These are phyloP conservation scores for Nemurella pictetii DNA, from an alignment of 2,888 invertebrate species.

Conservation along the genomic window DNA sequence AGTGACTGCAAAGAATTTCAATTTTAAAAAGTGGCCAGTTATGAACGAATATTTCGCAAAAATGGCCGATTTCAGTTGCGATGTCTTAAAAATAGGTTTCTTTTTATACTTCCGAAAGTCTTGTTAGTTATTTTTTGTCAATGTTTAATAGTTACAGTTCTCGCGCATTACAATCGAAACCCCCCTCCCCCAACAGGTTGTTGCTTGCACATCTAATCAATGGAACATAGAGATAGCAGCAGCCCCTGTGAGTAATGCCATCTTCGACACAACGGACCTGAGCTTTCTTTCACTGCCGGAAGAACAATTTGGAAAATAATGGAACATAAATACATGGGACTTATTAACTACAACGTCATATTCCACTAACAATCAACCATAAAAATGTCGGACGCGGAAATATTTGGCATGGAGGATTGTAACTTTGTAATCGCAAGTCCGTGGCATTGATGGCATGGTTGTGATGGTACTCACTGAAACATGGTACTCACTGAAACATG, in stretches of 20 bases:
- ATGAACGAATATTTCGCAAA: too few relatives aligned
- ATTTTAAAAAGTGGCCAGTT: too few relatives aligned
- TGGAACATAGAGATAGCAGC: neutral
- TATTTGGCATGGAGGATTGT: neutral
- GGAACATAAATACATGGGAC: neutral
- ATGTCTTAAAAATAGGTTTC: too few relatives aligned
- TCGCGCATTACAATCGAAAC: neutral
- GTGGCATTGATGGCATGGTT: neutral
- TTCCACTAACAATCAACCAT: neutral
- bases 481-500: neutral
- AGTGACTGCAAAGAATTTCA: too few relatives aligned
- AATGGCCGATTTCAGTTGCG: too few relatives aligned
- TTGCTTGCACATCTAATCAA: neutral
- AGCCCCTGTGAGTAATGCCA: neutral
- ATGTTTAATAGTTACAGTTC: neutral
- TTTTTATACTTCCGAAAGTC: too few relatives aligned
- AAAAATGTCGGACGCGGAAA: neutral
- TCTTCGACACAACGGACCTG: neutral
- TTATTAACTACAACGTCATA: neutral
- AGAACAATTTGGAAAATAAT: neutral
- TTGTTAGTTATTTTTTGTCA: neutral
- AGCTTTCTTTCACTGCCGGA: neutral
- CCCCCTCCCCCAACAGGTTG: neutral
- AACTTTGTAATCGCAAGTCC: too few relatives aligned
- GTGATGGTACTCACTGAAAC: too few relatives aligned